phyloP scores from a whole-genome alignment of 2,797 vertebrate genomes.

The Scolopax rusticola region DNA sequence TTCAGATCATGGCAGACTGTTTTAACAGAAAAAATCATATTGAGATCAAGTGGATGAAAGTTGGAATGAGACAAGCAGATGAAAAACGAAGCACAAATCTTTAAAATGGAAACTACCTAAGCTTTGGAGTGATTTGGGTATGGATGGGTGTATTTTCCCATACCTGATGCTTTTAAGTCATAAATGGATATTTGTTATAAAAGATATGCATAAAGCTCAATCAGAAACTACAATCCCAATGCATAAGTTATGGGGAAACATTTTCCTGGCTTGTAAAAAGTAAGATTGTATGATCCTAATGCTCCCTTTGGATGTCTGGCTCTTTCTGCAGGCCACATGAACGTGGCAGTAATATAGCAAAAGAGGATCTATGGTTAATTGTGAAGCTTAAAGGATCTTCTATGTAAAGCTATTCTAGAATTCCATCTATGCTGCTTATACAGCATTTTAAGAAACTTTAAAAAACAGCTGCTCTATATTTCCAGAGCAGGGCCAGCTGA shows the following conservation, averaged over 20 bases:
- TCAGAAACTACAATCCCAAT: not conserved
- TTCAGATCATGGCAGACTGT: not conserved
- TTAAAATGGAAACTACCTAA: not conserved
- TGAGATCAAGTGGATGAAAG: not conserved
- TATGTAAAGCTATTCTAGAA: constrained; percentile 3
- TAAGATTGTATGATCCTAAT: not conserved
- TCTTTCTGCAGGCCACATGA: not conserved
- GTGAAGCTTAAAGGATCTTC: not conserved
- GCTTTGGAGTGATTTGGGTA: not conserved
- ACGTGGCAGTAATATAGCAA: not conserved
- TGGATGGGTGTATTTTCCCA: not conserved
- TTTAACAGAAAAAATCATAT: not conserved
- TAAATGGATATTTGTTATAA: not conserved
- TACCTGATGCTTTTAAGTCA: not conserved
- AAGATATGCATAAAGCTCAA: not conserved
- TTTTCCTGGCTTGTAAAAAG: not conserved
- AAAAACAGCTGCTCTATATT: constrained; percentile 63
- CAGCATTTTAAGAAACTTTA: constrained; percentile 5
- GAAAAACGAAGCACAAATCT: not conserved
- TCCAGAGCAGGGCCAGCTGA: constrained; percentile 71
- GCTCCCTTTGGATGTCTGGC: not conserved
- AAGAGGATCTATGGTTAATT: not conserved
- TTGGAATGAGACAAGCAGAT: not conserved
- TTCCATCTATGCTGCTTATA: not conserved
- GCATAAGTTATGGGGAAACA: not conserved